Conservation (phyloP, 2,888 invertebrate genomes). For the Catocala nupta region DNA sequence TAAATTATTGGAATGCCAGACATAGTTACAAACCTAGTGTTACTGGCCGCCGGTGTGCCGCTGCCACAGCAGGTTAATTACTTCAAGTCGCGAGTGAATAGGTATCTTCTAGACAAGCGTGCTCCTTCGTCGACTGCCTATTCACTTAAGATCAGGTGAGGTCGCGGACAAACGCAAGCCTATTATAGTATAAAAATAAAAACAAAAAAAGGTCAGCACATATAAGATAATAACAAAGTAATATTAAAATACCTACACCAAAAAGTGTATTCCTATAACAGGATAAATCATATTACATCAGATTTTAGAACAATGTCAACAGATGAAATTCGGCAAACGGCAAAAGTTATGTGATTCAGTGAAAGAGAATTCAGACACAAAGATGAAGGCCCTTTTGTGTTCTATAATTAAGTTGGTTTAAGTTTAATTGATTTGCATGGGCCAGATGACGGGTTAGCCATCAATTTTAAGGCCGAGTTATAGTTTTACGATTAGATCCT, state of each 20-base stretch:
- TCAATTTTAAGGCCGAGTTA: slow-evolving; percentile 43
- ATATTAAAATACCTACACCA: not conserved
- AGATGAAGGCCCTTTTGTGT: slow-evolving; percentile 54
- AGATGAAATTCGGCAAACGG: slow-evolving; percentile 32
- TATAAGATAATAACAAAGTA: not conserved
- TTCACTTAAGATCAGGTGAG: too few relatives aligned
- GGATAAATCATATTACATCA: slow-evolving; percentile 33
- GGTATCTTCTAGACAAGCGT: too few relatives aligned
- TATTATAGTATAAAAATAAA: too few relatives aligned
- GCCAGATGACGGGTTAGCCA: slow-evolving; percentile 48
- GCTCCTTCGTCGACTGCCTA: too few relatives aligned
- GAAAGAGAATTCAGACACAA: slow-evolving; percentile 52
- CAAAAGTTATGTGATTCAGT: slow-evolving; percentile 52
- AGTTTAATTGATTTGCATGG: slow-evolving; percentile 61
- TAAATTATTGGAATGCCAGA: too few relatives aligned
- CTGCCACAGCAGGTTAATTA: too few relatives aligned
- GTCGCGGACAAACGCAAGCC: too few relatives aligned
- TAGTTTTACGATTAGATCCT: slow-evolving; percentile 49
- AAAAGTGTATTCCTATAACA: slow-evolving; percentile 9
- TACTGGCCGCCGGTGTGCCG: too few relatives aligned
- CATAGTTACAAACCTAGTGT: too few relatives aligned
- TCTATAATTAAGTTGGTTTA: slow-evolving; percentile 57
- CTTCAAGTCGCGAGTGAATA: too few relatives aligned
- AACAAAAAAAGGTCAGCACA: too few relatives aligned
- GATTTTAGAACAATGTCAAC: slow-evolving; percentile 47